Percentiles rank a stretch among this genome's conserved stretches.
These are phyloP conservation scores for Marmota monax DNA, from an alignment of 2,113 vertebrate species.

Conservation along the genomic window DNA sequence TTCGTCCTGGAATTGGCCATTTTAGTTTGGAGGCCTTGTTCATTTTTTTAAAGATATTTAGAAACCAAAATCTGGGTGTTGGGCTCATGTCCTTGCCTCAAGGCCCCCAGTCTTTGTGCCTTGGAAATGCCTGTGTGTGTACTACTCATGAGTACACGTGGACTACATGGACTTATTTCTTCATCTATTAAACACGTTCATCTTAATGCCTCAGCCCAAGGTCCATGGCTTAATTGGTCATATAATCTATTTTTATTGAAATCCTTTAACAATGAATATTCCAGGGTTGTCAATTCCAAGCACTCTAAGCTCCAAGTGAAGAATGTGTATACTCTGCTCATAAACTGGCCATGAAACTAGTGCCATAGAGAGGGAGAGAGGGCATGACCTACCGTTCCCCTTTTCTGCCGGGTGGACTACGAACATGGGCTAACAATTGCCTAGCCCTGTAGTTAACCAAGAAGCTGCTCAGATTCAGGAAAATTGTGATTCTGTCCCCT, in stretches of 20 bases:
- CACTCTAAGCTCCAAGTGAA: neutral
- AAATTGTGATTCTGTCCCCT: neutral
- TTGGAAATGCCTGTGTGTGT: neutral
- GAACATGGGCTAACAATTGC: neutral
- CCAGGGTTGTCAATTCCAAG: neutral
- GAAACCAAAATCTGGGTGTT: neutral
- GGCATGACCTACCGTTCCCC: neutral
- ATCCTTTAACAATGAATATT: slow-evolving; percentile 3
- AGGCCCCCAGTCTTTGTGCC: neutral
- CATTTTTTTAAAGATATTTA: neutral
- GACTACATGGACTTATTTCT: neutral
- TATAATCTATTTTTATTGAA: neutral
- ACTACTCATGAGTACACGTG: neutral
- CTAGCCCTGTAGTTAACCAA: no score
- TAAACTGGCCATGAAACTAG: neutral
- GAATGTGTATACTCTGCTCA: neutral
- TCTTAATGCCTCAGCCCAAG: neutral
- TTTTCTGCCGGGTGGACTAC: neutral
- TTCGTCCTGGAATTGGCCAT: neutral
- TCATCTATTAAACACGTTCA: neutral
- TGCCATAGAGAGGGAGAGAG: neutral
- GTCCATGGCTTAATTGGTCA: neutral
- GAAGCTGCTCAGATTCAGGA: neutral
- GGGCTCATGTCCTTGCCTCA: neutral
- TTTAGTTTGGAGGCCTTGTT: neutral